Conservation (phyloP, 2,113 vertebrate species). For the Alligator sinensis region DNA sequence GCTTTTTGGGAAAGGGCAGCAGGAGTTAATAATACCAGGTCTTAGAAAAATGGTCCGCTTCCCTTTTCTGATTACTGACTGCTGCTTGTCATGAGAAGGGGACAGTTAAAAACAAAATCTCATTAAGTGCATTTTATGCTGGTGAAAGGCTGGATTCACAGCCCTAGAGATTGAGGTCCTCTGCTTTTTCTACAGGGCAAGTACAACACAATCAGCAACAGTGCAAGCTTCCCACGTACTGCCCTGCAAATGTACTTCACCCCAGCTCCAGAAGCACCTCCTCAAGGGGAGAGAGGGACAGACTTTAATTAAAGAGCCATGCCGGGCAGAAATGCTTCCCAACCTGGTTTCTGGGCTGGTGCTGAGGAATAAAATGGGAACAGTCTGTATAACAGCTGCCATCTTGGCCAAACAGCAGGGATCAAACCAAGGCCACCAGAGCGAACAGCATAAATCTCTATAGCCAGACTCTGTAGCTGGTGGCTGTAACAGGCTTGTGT, state of each 20-base stretch:
- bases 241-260: background rate
- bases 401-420: background rate
- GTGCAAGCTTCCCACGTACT: background rate
- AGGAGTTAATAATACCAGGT: background rate
- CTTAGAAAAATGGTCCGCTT: background rate
- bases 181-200: background rate
- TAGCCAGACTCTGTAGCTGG: background rate
- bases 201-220: background rate
- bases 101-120: background rate
- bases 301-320: background rate
- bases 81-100: background rate
- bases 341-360: background rate
- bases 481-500: background rate
- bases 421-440: background rate
- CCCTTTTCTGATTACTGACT: background rate
- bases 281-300: fast-evolving
- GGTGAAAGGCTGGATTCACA: background rate
- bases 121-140: background rate
- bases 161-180: background rate
- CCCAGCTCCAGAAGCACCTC: background rate
- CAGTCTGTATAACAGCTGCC: background rate
- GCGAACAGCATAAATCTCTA: background rate
- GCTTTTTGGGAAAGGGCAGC: background rate
- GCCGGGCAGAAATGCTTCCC: background rate
- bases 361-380: background rate